Percentiles rank a stretch among this genome's conserved stretches.
phyloP scores from a whole-genome alignment of 1,140 invertebrate species.

The Meteorus sp. region DNA sequence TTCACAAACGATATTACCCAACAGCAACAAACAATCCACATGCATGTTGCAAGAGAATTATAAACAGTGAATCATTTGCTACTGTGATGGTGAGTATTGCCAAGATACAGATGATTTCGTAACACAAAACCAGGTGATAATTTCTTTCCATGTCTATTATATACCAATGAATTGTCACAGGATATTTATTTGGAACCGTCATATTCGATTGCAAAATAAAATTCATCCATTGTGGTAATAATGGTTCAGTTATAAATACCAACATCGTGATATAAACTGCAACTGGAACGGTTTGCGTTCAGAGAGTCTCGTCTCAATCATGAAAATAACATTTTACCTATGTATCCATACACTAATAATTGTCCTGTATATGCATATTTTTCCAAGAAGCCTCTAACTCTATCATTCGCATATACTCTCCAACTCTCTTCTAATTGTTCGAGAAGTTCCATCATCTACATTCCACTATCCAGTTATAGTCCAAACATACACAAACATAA shows the following conservation, averaged over 20 bases:
- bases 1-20: constrained; percentile 26
- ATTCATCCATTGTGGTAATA: constrained; percentile 8
- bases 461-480: too few species aligned
- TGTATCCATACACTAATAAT: constrained; percentile 12
- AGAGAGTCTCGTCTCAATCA: too few species aligned
- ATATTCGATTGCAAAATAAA: neutral
- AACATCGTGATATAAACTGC: neutral
- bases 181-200: constrained; percentile 5
- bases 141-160: constrained; percentile 21
- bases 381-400: constrained; percentile 11
- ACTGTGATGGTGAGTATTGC: neutral
- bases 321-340: constrained; percentile 1
- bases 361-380: constrained; percentile 15
- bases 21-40: constrained; percentile 21
- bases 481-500: too few species aligned
- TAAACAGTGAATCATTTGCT: constrained; percentile 7
- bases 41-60: constrained; percentile 13
- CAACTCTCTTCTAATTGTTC: constrained; percentile 16
- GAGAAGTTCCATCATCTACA: constrained; percentile 15
- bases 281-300: too few species aligned
- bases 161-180: constrained; percentile 14
- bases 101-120: constrained; percentile 4
- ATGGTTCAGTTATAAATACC: constrained; percentile 14
- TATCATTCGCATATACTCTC: neutral
- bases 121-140: constrained; percentile 12